Evolutionary conservation across 2,888 invertebrate genomes (phyloP), one percentile per base, ranked within the genome.

Genomic region (Morpho helenor): DNA sequence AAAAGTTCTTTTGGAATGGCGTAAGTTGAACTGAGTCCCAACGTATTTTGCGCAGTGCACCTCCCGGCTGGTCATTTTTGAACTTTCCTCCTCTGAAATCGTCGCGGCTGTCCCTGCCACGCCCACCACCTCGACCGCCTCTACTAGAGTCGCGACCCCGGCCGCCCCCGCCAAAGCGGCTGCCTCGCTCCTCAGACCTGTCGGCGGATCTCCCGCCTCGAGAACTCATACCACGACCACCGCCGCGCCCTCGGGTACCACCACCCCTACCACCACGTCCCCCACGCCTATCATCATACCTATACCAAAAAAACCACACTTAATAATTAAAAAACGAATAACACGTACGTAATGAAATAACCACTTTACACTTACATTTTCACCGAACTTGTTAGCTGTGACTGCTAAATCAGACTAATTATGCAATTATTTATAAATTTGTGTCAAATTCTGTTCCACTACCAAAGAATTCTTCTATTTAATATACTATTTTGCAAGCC

Each of bases 1-100:
- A 99, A 77, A 98, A 98, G 84, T 98, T 96, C 84, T 99, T 99
- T 76, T 97, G 94, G 85, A 99, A 97, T 0, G 97, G 96, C 46
- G 95, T 95, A 16, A 99, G 88, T 44, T 93, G 92, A 10, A 93
- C 92, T 72, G 94, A 91, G 67, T 98, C 97, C 98, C 98, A 99
- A 65, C 95, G 93, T 6, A 98, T 96, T 78, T 96, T 97, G 3
- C 96, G 92, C 10, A 98, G 87, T 59, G 93, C 93, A 42, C 94
- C 94, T 7, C 98, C 98, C 7, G 96, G 95, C 64, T 94, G 94
- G 54, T 93, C 92, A 61, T 93, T 92, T 67, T 93, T 93, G 65
- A 92, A 91, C 66, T 91, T 92, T 59, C 75, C 74, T 59, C 75
- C 74, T 48, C 86, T 74, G 64, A 76, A 83, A 59, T 84, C 85